Evolutionary conservation across 2,113 vertebrate species (phyloP).

Genomic region (Sapajus apella): DNA sequence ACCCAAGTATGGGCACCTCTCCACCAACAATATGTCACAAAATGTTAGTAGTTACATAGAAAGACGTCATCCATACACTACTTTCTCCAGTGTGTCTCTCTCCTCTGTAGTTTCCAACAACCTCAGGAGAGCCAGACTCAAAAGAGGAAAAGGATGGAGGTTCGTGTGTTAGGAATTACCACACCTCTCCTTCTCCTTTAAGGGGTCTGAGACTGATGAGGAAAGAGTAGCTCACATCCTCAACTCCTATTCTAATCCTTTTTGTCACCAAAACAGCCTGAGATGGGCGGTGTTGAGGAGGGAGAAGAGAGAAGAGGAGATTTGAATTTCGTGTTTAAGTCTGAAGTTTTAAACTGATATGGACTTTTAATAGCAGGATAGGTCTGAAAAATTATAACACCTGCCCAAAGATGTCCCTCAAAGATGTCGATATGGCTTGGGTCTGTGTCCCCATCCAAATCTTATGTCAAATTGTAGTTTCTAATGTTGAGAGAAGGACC

Average conservation of each 20-base stretch:
- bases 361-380: background rate
- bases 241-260: background rate
- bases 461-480: too few relatives aligned
- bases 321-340: background rate
- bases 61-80: background rate
- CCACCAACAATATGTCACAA: background rate
- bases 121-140: background rate
- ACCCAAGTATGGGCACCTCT: background rate
- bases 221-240: background rate
- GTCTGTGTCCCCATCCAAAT: too few relatives aligned
- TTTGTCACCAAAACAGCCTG: background rate
- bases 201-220: background rate
- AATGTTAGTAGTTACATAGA: background rate
- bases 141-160: background rate
- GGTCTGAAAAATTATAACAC: background rate
- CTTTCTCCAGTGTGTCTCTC: fast-evolving
- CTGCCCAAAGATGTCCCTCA: background rate
- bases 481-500: too few relatives aligned
- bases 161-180: background rate
- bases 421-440: background rate
- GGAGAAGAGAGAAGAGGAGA: background rate
- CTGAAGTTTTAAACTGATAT: background rate
- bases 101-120: background rate
- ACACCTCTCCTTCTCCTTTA: background rate
- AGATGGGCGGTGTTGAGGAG: background rate